Percentiles rank a stretch among this genome's conserved stretches.
These are phyloP conservation scores for Aelia acuminata DNA, from an alignment of 2,888 invertebrate species.

Conservation along the genomic window DNA sequence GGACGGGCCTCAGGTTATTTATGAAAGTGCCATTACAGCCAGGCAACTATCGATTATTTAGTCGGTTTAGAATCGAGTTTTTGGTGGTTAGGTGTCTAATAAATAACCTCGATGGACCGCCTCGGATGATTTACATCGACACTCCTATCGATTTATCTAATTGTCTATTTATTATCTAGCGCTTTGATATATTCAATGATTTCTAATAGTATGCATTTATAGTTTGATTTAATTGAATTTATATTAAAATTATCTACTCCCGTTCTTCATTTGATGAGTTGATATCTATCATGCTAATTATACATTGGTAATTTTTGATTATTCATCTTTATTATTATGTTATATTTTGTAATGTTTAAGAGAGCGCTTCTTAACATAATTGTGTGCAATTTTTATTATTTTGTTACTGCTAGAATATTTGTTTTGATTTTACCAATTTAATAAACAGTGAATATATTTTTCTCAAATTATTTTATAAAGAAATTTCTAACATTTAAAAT, in stretches of 20 bases:
- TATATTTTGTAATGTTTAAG: no score
- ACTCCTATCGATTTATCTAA: background rate
- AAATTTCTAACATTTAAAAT: no score
- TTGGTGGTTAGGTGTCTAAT: background rate
- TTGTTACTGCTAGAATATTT: no score
- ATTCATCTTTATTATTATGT: no score
- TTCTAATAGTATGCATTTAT: background rate
- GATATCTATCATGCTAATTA: no score
- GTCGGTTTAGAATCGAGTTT: constrained; percentile 1
- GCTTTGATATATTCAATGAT: background rate
- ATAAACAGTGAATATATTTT: no score
- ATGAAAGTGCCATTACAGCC: background rate
- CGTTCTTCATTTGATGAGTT: no score
- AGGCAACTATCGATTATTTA: background rate
- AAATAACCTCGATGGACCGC: background rate
- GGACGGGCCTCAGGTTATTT: background rate
- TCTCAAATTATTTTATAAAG: no score
- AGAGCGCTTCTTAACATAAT: no score
- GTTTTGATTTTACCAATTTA: no score
- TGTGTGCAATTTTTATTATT: no score
- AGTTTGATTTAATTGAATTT: background rate
- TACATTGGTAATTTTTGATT: no score
- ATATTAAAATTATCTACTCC: background rate
- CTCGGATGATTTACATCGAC: background rate
- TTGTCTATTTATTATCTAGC: background rate